These are phyloP conservation scores for Aphrophora alni DNA, from an alignment of 2,888 invertebrate species.

Conservation along the genomic window DNA sequence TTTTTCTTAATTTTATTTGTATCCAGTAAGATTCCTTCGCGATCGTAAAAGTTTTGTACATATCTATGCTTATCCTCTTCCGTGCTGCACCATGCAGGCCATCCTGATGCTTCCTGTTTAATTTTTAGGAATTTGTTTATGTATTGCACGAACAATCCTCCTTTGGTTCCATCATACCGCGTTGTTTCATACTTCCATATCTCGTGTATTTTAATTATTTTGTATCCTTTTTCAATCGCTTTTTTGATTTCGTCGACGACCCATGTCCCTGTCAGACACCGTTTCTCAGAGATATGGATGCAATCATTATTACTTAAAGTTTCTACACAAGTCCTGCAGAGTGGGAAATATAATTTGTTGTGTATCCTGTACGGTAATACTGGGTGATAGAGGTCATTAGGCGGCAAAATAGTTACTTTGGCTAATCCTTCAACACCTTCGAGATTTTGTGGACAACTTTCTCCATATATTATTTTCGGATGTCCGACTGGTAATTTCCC, in stretches of 20 bases:
- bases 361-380: constrained; percentile 52
- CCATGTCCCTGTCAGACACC: constrained; percentile 53
- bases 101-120: no score
- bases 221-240: no score
- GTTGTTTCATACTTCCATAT: constrained; percentile 54
- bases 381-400: constrained; percentile 50
- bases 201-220: constrained; percentile 46
- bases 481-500: constrained; percentile 52
- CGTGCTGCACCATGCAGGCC: no score
- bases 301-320: constrained; percentile 46
- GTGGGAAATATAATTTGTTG: constrained; percentile 44
- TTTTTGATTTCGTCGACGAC: constrained; percentile 55
- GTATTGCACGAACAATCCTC: constrained; percentile 53
- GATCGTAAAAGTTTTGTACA: no score
- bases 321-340: constrained; percentile 9
- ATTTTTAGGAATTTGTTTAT: constrained; percentile 54
- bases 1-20: no score
- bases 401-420: constrained; percentile 16
- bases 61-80: no score
- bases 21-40: no score
- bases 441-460: constrained; percentile 1
- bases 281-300: constrained; percentile 51
- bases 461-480: constrained; percentile 46
- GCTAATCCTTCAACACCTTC: constrained; percentile 15
- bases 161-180: constrained; percentile 48